A percentile compares a stretch with the other conserved stretches of the same genome.
Evolutionary conservation across 2,888 invertebrate species (phyloP).

Genomic region (Pristionchus maxplancki): DNA sequence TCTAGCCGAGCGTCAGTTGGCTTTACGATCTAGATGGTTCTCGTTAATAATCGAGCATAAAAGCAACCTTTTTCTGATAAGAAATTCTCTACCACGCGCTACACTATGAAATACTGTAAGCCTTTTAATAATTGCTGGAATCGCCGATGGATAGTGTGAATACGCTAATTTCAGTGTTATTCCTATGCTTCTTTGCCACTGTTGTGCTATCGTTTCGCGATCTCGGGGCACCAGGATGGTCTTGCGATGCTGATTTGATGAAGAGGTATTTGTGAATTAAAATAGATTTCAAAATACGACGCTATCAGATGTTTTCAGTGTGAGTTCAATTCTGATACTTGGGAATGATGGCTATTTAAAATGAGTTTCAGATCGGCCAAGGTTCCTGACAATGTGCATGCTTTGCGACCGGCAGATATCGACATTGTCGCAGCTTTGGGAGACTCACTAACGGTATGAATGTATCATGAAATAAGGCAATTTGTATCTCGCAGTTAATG

Average conservation of each 20-base stretch:
- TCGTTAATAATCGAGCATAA: background rate
- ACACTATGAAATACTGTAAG: constrained; percentile 12
- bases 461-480: too few species aligned
- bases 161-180: constrained; percentile 21
- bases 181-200: background rate
- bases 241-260: constrained; percentile 61
- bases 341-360: too few species aligned
- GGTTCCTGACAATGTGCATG: constrained; percentile 78
- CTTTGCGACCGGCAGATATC: constrained; percentile 67
- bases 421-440: constrained; percentile 68
- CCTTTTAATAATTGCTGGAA: background rate
- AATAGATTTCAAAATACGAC: background rate
- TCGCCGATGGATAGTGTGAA: too few species aligned
- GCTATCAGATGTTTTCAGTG: background rate
- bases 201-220: constrained; percentile 10
- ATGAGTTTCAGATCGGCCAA: constrained; percentile 60
- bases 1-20: background rate
- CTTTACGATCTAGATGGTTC: constrained; percentile 4
- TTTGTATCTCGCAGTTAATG: too few species aligned
- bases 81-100: background rate
- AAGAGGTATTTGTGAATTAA: constrained; percentile 49
- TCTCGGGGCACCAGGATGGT: constrained; percentile 65
- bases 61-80: constrained; percentile 1
- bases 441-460: constrained; percentile 64
- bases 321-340: too few species aligned